Conservation (phyloP, 2,113 vertebrate genomes). For the Carassius auratus region DNA sequence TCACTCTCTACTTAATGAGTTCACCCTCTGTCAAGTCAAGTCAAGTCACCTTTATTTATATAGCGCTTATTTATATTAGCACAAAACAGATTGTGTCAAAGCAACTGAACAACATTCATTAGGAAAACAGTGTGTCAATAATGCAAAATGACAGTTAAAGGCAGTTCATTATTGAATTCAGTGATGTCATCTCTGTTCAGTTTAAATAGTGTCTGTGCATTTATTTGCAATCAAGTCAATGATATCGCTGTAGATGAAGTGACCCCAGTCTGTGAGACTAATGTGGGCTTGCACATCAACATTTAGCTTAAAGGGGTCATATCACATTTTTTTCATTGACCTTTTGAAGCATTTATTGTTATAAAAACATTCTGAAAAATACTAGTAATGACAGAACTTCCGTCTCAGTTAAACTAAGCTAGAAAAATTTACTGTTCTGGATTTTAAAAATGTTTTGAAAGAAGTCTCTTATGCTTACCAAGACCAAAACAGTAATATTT, state of each 20-base stretch:
- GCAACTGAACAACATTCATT: no score
- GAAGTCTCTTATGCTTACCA: background rate
- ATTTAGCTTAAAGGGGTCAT: constrained; percentile 6
- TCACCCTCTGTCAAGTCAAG: background rate
- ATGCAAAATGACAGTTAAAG: no score
- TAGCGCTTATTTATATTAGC: no score
- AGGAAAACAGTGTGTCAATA: no score
- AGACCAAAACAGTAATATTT: background rate
- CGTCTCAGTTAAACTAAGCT: background rate
- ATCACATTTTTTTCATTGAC: background rate
- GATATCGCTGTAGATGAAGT: no score
- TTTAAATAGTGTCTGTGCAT: no score
- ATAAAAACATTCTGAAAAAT: background rate
- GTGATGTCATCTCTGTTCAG: no score
- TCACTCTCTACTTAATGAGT: background rate
- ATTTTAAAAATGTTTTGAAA: no score
- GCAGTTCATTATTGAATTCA: no score
- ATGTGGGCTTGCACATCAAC: background rate
- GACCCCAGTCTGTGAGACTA: background rate
- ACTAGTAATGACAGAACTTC: background rate
- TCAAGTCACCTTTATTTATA: no score
- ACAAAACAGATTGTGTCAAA: no score
- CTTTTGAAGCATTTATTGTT: background rate
- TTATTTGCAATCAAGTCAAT: no score
- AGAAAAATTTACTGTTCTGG: background rate